Percentiles rank a stretch among this genome's conserved stretches.
Conservation (phyloP, 2,113 vertebrate genomes). For the Ovibos moschatus region DNA sequence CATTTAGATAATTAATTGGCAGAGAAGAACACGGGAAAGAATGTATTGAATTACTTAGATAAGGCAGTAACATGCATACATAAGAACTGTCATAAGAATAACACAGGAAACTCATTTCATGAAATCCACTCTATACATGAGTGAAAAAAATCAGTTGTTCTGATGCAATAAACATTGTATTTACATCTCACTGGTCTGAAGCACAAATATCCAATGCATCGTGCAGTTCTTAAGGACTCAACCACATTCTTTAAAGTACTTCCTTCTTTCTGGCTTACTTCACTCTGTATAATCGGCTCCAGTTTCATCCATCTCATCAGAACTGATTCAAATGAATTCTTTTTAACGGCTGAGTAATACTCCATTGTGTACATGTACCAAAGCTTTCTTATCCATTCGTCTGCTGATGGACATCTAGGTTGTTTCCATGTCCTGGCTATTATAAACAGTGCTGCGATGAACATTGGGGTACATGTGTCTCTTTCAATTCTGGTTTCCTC, state of each 20-base stretch:
- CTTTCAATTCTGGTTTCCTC: no score
- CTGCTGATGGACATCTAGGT: no score
- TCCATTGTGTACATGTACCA: no score
- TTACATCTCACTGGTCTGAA: constrained; percentile 49
- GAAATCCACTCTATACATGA: background rate
- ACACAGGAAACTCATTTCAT: background rate
- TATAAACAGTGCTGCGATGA: no score
- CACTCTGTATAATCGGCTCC: no score
- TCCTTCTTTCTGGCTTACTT: no score
- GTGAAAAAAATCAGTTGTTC: background rate
- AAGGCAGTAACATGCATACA: background rate
- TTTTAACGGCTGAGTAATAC: no score
- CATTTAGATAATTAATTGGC: background rate
- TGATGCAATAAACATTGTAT: constrained; percentile 37
- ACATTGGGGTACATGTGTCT: no score
- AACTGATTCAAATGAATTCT: no score
- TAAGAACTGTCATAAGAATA: background rate
- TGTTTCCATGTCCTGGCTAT: no score
- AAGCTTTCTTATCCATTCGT: no score
- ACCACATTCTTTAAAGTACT: constrained; percentile 75
- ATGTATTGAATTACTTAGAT: background rate
- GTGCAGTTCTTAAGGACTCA: constrained; percentile 60
- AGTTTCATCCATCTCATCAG: no score
- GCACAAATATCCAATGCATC: constrained; percentile 47
- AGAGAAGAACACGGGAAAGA: background rate